Base-by-base conservation (phyloP, 2,113 vertebrate genomes). In the Strigops habroptila region DNA sequence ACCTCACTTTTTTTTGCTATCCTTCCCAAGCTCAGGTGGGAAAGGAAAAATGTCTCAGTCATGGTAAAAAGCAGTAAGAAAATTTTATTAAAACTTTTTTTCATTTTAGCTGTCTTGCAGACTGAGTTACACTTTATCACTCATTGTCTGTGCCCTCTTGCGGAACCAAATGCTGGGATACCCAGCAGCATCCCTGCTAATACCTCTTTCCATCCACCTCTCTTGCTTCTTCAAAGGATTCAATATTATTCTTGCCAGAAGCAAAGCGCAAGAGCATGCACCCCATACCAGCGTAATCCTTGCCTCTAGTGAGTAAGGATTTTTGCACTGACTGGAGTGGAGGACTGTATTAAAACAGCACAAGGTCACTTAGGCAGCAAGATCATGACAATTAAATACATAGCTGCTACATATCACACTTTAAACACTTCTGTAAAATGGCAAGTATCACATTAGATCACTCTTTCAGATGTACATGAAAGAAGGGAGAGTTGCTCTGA, bases 401-500 rank as follows among this genome's bases (percentile, higher is more conserved):
- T 25, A 64, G 28, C 27, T 79, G 15, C 27, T 64, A 43, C 0
- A 0, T 23, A 33, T 37, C 1, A 53, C 14, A 0, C 23, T 88
- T 86, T 57, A 60, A 94, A 8, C 8, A n/a, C 57, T 69, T 57
- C 1, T 6, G 39, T 22, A 31, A 79, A 91, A 51, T 0, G 1
- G 18, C 18, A 73, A 51, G 7, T 33, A 33, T 57, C 44, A 15
- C 5, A 7, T 73, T 75, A 65, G 23, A 39, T 51, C 18, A 18
- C 15, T 37, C 10, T 53, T 81, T 90, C 55, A 85, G 57, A 37
- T 37, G 15, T 31, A 53, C 31, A 25, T 0, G 3, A 49, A 68
- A 75, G 27, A 68, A 60, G 18, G 77, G 16, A 75, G 12, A 64
- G 18, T 12, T 73, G 4, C 17, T 87, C 30, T 73, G 65, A 64